Base-by-base conservation (phyloP, 1,140 invertebrate genomes). In the Palaemon carinicauda region DNA sequence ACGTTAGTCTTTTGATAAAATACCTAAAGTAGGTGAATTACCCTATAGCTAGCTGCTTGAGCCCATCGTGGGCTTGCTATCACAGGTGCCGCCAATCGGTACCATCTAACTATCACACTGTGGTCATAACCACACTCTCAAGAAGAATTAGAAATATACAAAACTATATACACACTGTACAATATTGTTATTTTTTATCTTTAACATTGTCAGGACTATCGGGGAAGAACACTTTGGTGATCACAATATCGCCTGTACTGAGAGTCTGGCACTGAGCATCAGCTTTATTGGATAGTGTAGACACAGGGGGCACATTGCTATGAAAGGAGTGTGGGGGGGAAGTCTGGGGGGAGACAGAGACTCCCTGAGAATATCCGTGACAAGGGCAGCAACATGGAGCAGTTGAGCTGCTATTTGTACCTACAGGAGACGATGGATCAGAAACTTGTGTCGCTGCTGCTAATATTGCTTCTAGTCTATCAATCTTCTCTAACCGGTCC, bases 211-310 rank as follows among this genome's bases (percentile, higher is more conserved):
- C 87, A 73, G 73, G 77, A 83, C 81, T 87, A 75, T 89, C 88
- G 65, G 85, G 85, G 82, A 89, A 89, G 77, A 87, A 96, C 89
- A 97, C 96, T 92, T 96, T 96, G 71, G 96, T 97, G 88, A 97
- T 97, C 31, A 97, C 96, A 91, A 98, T 96, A 91, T 97, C 96
- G 77, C 97, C 96, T n/a, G 97, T 98, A 90, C 96, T 97, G 19
- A 97, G 92, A 1, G 97, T 98, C 91, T 98, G 96, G 81, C 95
- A 95, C 31, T 93, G 94, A 31, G 94, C 92, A 82, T 89, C 88
- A 50, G 73, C 74, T 88, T 94, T 92, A 69, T 91, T 89, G 51
- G 65, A 83, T 52, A 87, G 65, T n/a, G 77, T 89, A 78, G 74
- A 69, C 54, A 65, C 82, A 87, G 87, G 87, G 69, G 88, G 74